Evolutionary conservation across 2,888 invertebrate species (phyloP), one percentile per base, ranked within the genome.

Genomic region (Megastigmus dorsalis): DNA sequence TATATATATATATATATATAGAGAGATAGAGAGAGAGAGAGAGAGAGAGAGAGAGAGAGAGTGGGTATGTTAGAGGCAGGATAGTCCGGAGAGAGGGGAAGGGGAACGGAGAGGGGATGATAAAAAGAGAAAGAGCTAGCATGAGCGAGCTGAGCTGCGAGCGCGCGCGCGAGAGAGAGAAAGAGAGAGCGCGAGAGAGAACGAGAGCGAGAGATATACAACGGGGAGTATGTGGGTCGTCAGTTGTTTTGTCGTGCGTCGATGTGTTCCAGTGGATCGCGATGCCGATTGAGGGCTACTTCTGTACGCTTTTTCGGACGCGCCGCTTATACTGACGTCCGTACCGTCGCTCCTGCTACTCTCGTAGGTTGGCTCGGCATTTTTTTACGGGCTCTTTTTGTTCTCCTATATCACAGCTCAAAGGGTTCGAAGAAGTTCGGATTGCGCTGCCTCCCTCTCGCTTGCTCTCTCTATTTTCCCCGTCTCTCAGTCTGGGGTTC

Each of bases 171-270:
- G 30, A 26, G 67, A 23, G 43, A 45, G 67, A 5, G 68, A 7
- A 33, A 33, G 57, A 57, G 48, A 60, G n/a, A 52, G 59, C 41
- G 57, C 23, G 71, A 65, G 41, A 52, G 52, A 50, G 65, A 48
- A 52, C 30, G 62, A 62, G 65, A 57, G 65, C 48, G 68, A 62
- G 52, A 36, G 59, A n/a, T n/a, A n/a, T n/a, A n/a, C n/a, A n/a
- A n/a, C n/a, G 50, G 74, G 41, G 63, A 63, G 55, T 70, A 75
- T 75, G 75, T 75, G 72, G 75, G 75, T 75, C 75, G 72, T 72
- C 71, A 75, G 75, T 75, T 75, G 75, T 75, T 75, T 75, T 75
- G 71, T 57, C 75, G 75, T 65, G 57, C 72, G 71, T 62, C 67
- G 67, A 59, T 71, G 68, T 68, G 68, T 72, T 75, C 60, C 66